Base-by-base conservation (phyloP, 2,113 vertebrate species). In the Pelecanoides urinatrix region DNA sequence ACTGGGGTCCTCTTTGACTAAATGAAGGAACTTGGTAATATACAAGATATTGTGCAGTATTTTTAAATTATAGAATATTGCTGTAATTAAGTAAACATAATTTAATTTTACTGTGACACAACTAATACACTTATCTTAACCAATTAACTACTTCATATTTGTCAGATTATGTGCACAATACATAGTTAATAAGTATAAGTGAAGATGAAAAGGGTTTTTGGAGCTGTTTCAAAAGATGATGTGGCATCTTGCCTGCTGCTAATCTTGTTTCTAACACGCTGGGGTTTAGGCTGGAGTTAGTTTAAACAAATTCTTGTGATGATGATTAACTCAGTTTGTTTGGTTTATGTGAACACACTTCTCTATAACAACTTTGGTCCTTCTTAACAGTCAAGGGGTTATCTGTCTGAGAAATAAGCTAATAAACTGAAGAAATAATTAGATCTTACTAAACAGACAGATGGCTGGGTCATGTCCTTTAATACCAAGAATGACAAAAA, bases 341-440 rank as follows among this genome's bases (percentile, higher is more conserved):
- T 95, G 38, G 73, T 62, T 91, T 92, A 81, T 78, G 56, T 67
- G 63, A 77, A 52, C 32, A 45, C 50, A 34, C 3, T 89, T 88
- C 50, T 65, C 27, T 61, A 1, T 72, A 76, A 90, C 52, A 89
- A 32, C n/a, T 91, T 80, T 55, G 32, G 50, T 42, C 45, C 65
- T 70, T 63, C 63, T 76, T 91, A 95, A 58, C 20, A 75, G 44
- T 63, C 65, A 66, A 92, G 29, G 18, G 61, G 42, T 89, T 92
- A 81, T 84, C 47, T 67, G 29, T 49, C 38, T 91, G 56, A 95
- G 47, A 92, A 92, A 88, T 42, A 76, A 96, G 59, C 80, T 95
- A 91, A 95, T 90, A 83, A 92, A 93, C 75, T 80, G 53, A 73
- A 90, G 63, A 88, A 94, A 90, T 95, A 92, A 93, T 94, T 90